Percentiles rank a stretch among this genome's conserved stretches.
phyloP scores from a whole-genome alignment of 2,113 vertebrate genomes.

The Prietella phreatophila region DNA sequence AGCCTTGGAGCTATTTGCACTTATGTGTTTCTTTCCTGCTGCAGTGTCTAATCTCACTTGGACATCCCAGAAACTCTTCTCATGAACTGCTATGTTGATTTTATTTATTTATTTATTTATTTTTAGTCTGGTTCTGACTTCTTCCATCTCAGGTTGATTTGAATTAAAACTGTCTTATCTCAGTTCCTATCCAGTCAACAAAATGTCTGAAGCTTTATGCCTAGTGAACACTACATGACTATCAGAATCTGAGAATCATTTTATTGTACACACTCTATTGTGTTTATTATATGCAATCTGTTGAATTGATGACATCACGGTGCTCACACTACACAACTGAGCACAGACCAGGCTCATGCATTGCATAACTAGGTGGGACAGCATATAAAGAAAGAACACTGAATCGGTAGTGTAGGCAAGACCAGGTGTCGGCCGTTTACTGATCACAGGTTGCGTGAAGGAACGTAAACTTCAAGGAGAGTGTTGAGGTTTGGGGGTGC shows the following conservation, averaged over 20 bases:
- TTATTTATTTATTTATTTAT: too few relatives aligned
- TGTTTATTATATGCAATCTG: neutral
- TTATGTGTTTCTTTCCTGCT: too few relatives aligned
- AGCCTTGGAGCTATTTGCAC: too few relatives aligned
- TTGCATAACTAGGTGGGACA: neutral
- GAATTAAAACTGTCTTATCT: neutral
- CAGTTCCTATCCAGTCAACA: neutral
- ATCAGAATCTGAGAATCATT: neutral
- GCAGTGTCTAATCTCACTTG: too few relatives aligned
- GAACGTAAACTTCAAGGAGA: too few relatives aligned
- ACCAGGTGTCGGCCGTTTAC: too few relatives aligned
- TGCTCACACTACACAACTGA: neutral
- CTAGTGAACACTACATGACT: neutral
- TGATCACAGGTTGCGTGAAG: too few relatives aligned
- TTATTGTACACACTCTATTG: neutral
- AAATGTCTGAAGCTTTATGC: neutral
- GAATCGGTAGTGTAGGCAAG: too few relatives aligned
- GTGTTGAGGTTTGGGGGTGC: too few relatives aligned
- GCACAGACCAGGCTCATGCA: neutral
- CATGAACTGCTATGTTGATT: too few relatives aligned
- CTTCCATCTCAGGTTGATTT: neutral
- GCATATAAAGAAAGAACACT: neutral
- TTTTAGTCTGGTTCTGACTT: neutral
- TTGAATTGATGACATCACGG: neutral
- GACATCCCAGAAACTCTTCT: too few relatives aligned